Base-by-base conservation (phyloP, 1,140 invertebrate genomes). In the Globodera rostochiensis region DNA sequence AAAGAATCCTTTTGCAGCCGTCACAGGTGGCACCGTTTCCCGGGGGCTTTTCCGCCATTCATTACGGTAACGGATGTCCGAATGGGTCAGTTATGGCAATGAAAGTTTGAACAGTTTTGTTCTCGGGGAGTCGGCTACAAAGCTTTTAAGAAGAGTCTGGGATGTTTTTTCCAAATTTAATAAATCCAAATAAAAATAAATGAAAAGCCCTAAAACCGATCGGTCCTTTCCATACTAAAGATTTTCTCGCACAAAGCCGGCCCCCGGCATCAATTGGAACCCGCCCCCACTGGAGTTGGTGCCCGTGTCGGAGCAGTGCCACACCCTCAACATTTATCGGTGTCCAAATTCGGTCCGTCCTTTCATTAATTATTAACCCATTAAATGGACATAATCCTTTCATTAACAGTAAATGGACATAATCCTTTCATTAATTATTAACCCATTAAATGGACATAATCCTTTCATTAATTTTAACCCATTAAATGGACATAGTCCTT, bases 291-390 rank as follows among this genome's bases (percentile, higher is more conserved):
- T 78, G 45, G 77, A 78, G 66, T 9, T n/a, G 15, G 69, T 77
- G 36, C 7, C 66, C 50, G 66, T 74, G 6, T 13, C 80, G 5
- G 80, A 81, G 69, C 71, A 74, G 60, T 81, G 80, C 73, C 73
- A 78, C 71, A 81, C 80, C 49, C 73, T 81, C 50, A 81, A 81
- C 57, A 81, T 81, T 69, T 81, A 81, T 45, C 71, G 80, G 0
- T 81, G 80, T 49, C 5, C 77, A 25, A 11, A 25, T 78, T 15
- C 53, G 15, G 45, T 46, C 21, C 11, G 21, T 45, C 53, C 73
- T 36, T 36, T 36, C 36, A 36, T 36, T 36, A 36, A 3, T 36
- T 3, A 47, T 66, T 21, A 15, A 21, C 60, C 21, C 76, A 77
- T 13, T 71, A 50, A 25, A 11, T 36, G 15, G n/a, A n/a, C n/a